Evolutionary conservation across 2,888 invertebrate species (phyloP).

Genomic region (Cryptocephalus moraei): DNA sequence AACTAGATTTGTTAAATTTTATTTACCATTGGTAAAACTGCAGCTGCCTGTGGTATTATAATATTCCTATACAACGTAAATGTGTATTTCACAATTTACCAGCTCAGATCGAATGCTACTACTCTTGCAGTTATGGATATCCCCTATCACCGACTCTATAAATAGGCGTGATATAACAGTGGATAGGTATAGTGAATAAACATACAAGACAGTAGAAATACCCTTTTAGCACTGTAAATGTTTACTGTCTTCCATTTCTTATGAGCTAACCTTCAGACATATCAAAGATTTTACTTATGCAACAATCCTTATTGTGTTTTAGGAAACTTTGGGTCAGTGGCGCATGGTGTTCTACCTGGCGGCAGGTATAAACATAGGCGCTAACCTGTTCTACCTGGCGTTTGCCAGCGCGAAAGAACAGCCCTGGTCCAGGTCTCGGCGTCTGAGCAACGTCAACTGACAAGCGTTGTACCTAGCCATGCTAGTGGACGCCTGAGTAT

Average conservation of each 20-base stretch:
- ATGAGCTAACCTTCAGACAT: background rate
- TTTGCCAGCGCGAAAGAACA: conserved; percentile 74
- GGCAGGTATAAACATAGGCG: conserved; percentile 62
- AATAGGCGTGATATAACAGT: no score
- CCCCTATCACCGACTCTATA: no score
- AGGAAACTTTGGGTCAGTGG: conserved; percentile 68
- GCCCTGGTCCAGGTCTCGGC: conserved; percentile 45
- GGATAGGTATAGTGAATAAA: no score
- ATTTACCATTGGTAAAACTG: no score
- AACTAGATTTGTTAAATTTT: no score
- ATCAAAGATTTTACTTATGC: background rate
- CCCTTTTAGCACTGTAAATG: background rate
- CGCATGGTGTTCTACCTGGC: conserved; percentile 71
- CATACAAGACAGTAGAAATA: background rate
- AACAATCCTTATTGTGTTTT: conserved; percentile 16
- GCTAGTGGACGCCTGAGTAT: conserved; percentile 21
- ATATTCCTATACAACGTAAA: no score
- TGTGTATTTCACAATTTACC: no score
- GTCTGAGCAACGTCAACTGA: conserved; percentile 32
- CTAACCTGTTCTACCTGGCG: conserved; percentile 66
- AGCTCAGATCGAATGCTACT: no score
- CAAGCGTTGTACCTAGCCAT: conserved; percentile 29
- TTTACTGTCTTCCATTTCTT: background rate
- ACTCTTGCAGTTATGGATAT: no score
- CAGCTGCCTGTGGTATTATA: no score